A percentile compares a stretch with the other conserved stretches of the same genome.
Evolutionary conservation across 30 jellyfish, hydroid and myxozoan species (phyloP).

Genomic region (Cassiopea andromeda): DNA sequence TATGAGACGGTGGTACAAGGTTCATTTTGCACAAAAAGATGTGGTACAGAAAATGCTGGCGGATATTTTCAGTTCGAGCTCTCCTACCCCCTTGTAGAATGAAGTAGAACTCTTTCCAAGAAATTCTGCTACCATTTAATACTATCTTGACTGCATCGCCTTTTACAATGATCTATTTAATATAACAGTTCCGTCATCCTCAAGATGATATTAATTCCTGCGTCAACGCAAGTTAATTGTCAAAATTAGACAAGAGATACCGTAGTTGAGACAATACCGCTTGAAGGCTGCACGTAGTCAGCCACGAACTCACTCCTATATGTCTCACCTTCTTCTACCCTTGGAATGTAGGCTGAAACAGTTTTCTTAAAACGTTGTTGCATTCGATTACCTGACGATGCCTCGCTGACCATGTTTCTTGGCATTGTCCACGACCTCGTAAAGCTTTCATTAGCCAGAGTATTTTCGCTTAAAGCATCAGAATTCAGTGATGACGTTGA

Average conservation of each 20-base stretch:
- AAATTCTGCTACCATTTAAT: too few relatives aligned
- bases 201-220: neutral
- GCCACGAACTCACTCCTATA: neutral
- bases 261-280: slow-evolving; percentile 6
- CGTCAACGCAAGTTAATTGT: neutral
- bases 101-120: too few relatives aligned
- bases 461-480: neutral
- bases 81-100: too few relatives aligned
- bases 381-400: neutral
- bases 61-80: too few relatives aligned
- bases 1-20: too few relatives aligned
- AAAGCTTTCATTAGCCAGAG: neutral
- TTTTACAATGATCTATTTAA: neutral
- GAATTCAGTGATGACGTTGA: slow-evolving; percentile 24
- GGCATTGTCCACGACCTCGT: slow-evolving; percentile 18
- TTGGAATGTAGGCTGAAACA: neutral
- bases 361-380: neutral
- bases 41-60: too few relatives aligned
- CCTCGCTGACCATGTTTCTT: neutral
- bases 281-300: neutral
- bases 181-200: neutral
- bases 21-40: too few relatives aligned
- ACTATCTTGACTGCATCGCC: too few relatives aligned
- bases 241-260: slow-evolving; percentile 4
- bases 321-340: neutral